Evolutionary conservation across 1,140 invertebrate species (phyloP).

Genomic region (Drosophila trapezifrons): DNA sequence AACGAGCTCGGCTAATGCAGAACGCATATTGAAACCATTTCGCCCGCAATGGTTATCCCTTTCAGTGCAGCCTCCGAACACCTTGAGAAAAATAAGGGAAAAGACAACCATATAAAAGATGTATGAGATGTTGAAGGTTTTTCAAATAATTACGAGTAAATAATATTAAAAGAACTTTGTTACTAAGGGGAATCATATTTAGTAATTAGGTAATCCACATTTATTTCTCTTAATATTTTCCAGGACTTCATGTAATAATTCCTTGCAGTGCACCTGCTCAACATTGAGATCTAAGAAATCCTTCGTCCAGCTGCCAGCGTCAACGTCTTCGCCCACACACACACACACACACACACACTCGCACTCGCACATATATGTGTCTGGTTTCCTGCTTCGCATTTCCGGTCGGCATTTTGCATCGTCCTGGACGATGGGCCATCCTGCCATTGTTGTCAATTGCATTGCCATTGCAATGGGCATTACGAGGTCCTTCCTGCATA

Average conservation of each 20-base stretch:
- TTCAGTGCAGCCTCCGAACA: conserved; percentile 38
- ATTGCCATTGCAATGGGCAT: conserved; percentile 68
- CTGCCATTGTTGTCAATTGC: conserved; percentile 72
- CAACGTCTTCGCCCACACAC: conserved; percentile 15
- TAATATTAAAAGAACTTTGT: too few relatives aligned
- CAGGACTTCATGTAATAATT: background rate
- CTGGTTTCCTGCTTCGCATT: conserved; percentile 54
- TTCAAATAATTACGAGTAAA: too few relatives aligned
- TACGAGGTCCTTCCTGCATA: conserved; percentile 36
- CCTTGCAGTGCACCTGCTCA: conserved; percentile 31
- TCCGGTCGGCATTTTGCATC: conserved; percentile 71
- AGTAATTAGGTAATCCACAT: too few relatives aligned
- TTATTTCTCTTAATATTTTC: background rate
- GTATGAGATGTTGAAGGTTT: too few relatives aligned
- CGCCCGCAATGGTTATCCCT: conserved; percentile 70
- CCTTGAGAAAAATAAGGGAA: background rate
- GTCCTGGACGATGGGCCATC: conserved; percentile 14
- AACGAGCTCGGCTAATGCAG: conserved; percentile 74
- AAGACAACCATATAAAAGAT: too few relatives aligned
- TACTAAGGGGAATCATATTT: too few relatives aligned
- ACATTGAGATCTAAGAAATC: conserved; percentile 63
- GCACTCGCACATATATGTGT: background rate
- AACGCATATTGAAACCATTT: conserved; percentile 80
- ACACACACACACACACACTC: background rate
- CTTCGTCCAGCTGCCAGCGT: conserved; percentile 21